Evolutionary conservation across 2,113 vertebrate species (phyloP), one percentile per base, ranked within the genome.

Genomic region (Mesembrinibis cayennensis): DNA sequence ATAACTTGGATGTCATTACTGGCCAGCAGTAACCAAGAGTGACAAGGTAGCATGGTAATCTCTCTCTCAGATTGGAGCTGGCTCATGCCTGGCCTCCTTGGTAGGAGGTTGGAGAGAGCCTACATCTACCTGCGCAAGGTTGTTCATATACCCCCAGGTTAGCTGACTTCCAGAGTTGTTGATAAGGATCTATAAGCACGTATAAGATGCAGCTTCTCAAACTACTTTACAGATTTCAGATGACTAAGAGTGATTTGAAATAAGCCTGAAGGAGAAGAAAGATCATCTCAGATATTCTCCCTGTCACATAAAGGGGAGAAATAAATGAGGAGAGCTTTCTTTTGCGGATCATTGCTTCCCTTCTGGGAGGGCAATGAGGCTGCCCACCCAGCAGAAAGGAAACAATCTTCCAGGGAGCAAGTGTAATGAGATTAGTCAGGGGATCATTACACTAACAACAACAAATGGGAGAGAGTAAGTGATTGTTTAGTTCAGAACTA

Each of bases 401-500:
- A 91, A 82, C 50, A 63, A 11, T 84, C 59, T 96, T 91, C 61
- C 56, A 91, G 52, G 44, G n/a, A 76, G 56, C 38, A 82, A 94
- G 52, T 3, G 7, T 85, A 89, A 90, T 95, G 78, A 90, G 66
- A 89, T 94, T 89, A 95, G 72, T 92, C 8, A 9, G 45, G 50
- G 63, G 38, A 66, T 96, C 83, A 84, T 95, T 96, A 95, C 42
- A 15, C 42, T 94, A 92, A 92, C 71, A 84, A 74, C 19, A 82
- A 84, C 47, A 94, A 96, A 87, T 82, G 78, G 62, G 61, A 90
- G 29, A 59, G n/a, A 58, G 38, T 55, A 44, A 79, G 45, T 84
- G 73, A 71, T 93, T 74, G 49, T 89, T 93, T 84, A 40, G 65
- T 67, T 89, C 73, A 87, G 59, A 93, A 70, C 26, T 56, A 80